Evolutionary conservation across 2,888 invertebrate genomes (phyloP), one percentile per base, ranked within the genome.

Genomic region (Agrochola lychnidis): DNA sequence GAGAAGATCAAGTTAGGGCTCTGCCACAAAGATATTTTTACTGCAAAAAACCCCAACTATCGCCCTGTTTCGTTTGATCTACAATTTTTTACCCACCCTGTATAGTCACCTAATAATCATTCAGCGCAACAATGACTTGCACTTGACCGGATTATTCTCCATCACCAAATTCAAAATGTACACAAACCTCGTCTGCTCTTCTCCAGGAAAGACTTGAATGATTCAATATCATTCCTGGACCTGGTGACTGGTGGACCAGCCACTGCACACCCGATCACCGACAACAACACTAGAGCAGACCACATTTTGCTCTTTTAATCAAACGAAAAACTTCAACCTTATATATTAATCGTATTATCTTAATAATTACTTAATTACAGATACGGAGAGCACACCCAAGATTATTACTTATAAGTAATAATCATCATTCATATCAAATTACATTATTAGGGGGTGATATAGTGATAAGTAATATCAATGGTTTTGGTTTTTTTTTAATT

Each of bases 181-280:
- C 5, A 85, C 88, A 80, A 86, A 93, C 93, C 90, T 76, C 88
- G 89, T 75, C 88, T 90, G 45, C 90, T 87, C 62, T 82, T 89
- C 53, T 93, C 92, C 87, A 94, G 80, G 76, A 90, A 93, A 76
- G 83, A 45, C 87, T 88, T 69, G 83, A 91, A 94, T 16, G 87
- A 84, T 75, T 93, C 90, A 48, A 94, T 92, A 42, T 94, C 91
- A 7, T 87, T 86, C 63, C 91, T 88, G 61, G 89, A 86, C 76
- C 89, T 88, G 70, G 85, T 81, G 14, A 91, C 88, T 0, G 91
- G 83, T 1, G 92, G 93, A 0, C 86, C 89, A 51, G 90, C 89
- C 51, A 88, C 71, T 45, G 79, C 90, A 67, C 81, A 82, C 40
- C 87, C 91, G n/a, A 92, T 36, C 42, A 92, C 16, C 64, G 89